Conservation (phyloP, 2,113 vertebrate species). For the Sebastes schlegelii region DNA sequence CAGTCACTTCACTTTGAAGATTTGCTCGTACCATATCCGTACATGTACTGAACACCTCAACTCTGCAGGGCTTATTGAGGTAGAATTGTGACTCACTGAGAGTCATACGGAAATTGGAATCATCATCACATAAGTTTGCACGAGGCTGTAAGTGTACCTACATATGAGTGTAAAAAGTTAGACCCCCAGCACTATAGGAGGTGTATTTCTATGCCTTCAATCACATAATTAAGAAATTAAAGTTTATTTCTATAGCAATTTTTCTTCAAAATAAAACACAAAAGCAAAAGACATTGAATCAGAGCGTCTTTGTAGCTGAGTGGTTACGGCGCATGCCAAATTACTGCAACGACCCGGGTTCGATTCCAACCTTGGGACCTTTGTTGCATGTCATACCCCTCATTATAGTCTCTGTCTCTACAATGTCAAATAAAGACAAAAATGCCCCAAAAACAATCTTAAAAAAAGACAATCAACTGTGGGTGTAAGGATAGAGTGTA, state of each 20-base stretch:
- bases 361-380: no score
- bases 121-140: neutral
- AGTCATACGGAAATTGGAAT: neutral
- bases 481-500: neutral
- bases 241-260: neutral
- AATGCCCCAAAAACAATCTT: no score
- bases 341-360: no score
- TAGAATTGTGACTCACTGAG: neutral
- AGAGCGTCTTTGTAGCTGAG: no score
- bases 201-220: neutral
- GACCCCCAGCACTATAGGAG: neutral
- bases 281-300: neutral
- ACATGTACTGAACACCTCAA: neutral
- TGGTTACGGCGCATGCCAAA: no score
- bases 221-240: neutral
- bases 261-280: neutral
- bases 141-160: neutral
- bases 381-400: no score
- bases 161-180: neutral
- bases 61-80: neutral
- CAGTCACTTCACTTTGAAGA: neutral
- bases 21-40: neutral
- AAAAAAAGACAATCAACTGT: no score
- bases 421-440: no score
- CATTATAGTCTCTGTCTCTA: no score